Evolutionary conservation across 2,888 invertebrate species (phyloP), one percentile per base, ranked within the genome.

Genomic region (Drosophila subsilvestris): DNA sequence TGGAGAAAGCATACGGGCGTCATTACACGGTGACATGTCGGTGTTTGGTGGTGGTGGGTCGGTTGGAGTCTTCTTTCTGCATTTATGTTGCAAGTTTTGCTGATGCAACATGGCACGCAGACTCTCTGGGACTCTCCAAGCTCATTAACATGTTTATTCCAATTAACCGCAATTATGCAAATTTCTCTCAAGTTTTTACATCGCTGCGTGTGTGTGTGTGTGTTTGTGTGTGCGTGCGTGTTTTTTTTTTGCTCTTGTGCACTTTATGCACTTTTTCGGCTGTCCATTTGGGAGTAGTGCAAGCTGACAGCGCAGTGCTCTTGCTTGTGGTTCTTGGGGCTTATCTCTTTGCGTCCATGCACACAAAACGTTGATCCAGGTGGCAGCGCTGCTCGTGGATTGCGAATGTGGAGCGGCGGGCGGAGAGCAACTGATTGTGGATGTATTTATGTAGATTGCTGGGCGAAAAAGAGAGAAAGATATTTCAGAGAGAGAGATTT

Each of bases 131-230:
- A 48, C 49, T 42, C 25, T 56, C 56, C 18, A 45, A 69, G 66
- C 71, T 76, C 66, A 70, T 72, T 75, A 76, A 71, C 66, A 54
- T 65, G 74, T 61, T 68, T 63, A 60, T 76, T 80, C 63, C 70
- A 78, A 76, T 80, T 80, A 80, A 67, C 68, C 67, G 59, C 72
- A 80, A 77, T 80, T 68, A 80, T 72, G 79, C 54, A 78, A 77
- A 74, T 80, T 66, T 50, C 32, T 27, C 17, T 3, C 14, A 29
- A 14, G 20, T 44, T 56, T 32, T 56, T 29, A 14, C 44, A 18
- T 29, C 7, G n/a, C 14, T 37, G 37, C 14, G 6, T 14, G 3
- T 14, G 32, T 5, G 32, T 37, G 37, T 14, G 14, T 7, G 12
- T 5, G 32, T 12, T 8, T 32, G 32, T 4, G 8, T 32, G 12